Conservation (phyloP, 2,797 vertebrate species). For the Hafferia zeledoni region DNA sequence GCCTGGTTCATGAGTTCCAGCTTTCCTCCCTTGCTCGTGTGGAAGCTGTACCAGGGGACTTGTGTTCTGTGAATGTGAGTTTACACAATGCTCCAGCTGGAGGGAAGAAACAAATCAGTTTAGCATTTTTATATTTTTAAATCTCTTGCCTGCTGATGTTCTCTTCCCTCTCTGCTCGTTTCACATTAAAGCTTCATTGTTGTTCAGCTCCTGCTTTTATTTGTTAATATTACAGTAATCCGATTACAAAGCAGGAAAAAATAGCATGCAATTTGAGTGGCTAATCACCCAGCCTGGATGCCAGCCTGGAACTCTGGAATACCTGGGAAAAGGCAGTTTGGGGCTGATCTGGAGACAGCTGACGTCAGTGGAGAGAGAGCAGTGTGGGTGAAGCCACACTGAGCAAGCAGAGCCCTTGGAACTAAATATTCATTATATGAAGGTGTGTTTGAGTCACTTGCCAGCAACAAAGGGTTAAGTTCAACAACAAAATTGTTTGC, state of each 20-base stretch:
- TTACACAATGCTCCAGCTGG: background rate
- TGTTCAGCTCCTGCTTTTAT: conserved; percentile 28
- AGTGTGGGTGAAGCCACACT: background rate
- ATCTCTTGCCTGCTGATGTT: conserved; percentile 32
- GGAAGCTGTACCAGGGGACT: background rate
- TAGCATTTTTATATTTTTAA: conserved; percentile 23
- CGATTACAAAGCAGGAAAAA: background rate
- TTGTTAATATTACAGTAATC: conserved; percentile 19
- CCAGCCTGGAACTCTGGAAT: background rate
- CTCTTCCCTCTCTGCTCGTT: background rate
- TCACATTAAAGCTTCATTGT: background rate
- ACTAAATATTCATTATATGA: background rate
- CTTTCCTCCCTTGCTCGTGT: background rate
- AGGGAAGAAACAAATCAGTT: conserved; percentile 31
- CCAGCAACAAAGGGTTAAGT: background rate
- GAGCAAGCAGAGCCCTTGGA: background rate
- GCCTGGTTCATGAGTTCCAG: background rate
- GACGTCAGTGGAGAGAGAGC: background rate
- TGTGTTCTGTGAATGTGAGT: background rate
- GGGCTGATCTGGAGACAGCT: background rate
- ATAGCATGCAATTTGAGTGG: background rate
- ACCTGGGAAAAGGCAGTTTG: background rate
- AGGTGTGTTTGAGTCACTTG: background rate
- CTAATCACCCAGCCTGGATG: background rate
- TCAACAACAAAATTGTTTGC: background rate